A percentile compares a stretch with the other conserved stretches of the same genome.
Conservation (phyloP, 2,797 vertebrate genomes). For the Hybognathus amarus region DNA sequence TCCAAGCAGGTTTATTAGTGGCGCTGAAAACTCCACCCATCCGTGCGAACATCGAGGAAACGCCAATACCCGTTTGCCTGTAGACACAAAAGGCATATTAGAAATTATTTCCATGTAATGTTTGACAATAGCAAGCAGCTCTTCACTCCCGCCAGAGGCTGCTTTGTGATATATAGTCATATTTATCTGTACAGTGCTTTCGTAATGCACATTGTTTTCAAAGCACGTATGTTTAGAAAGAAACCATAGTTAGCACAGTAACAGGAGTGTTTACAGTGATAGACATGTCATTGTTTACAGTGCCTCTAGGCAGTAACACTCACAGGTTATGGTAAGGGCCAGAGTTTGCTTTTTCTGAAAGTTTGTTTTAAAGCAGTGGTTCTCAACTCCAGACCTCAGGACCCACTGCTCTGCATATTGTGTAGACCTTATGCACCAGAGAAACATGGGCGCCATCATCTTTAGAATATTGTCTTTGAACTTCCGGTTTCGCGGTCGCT, state of each 20-base stretch:
- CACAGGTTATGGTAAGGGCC: not conserved
- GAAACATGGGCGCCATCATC: too few species aligned
- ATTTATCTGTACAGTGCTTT: not conserved
- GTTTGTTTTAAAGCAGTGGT: too few species aligned
- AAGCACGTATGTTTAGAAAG: not conserved
- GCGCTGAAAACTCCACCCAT: constrained; percentile 77
- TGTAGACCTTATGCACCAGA: too few species aligned
- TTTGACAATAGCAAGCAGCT: not conserved
- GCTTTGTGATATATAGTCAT: not conserved
- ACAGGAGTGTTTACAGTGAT: not conserved
- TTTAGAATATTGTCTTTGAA: too few species aligned
- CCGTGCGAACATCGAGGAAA: constrained; percentile 76
- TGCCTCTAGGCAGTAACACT: not conserved
- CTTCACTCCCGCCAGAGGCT: not conserved
- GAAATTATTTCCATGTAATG: not conserved
- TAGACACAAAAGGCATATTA: not conserved
- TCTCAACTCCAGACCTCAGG: too few species aligned
- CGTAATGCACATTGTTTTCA: not conserved
- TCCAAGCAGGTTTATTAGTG: constrained; percentile 75
- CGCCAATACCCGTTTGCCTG: constrained; percentile 80
- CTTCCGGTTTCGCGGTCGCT: too few species aligned
- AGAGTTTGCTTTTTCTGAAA: not conserved
- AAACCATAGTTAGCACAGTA: not conserved
- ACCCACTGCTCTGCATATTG: too few species aligned
- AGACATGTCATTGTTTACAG: not conserved